Base-by-base conservation (phyloP, 1,140 invertebrate species). In the Cyphomyrmex costatus region DNA sequence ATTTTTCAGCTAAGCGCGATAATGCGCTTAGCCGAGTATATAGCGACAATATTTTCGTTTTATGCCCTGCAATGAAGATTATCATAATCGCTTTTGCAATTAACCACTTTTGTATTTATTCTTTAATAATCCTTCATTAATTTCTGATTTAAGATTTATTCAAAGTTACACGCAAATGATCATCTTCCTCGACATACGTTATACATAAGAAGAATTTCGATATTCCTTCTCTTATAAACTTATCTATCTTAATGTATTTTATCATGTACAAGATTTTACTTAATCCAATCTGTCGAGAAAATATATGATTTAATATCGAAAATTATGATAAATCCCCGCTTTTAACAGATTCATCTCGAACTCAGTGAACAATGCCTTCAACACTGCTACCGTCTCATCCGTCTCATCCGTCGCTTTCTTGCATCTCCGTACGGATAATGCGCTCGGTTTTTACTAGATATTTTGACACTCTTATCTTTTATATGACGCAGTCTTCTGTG, bases 1-100 rank as follows among this genome's bases (percentile, higher is more conserved):
- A 76, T 58, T 78, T 49, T 78, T 7, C 16, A 78, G 58, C 36
- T 63, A 77, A 77, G 74, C 36, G 24, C 58, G 36, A n/a, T 78
- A 78, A 78, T 65, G 42, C 76, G 60, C 60, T 78, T 78, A 66
- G 60, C 58, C 58, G 12, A 58, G 51, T 63, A 42, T 63, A 42
- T 73, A 63, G 33, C 56, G 36, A 30, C 24, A n/a, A 16, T 78
- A 78, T 78, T 49, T 78, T 78, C 24, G 60, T 42, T 27, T 78
- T 30, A 63, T 8, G 16, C 27, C 42, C 10, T 65, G 24, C 33
- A 16, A 63, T 78, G 7, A 42, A 46, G 33, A 46, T 78, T 65
- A 30, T 65, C 30, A 14, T 65, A 7, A 49, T 65, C 21, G 16
- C 7, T 60, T n/a, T 42, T 61, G 56, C 24, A 10, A 30, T 73